Evolutionary conservation across 2,113 vertebrate genomes (phyloP), one percentile per base, ranked within the genome.

Genomic region (Pomatostomus ruficeps): DNA sequence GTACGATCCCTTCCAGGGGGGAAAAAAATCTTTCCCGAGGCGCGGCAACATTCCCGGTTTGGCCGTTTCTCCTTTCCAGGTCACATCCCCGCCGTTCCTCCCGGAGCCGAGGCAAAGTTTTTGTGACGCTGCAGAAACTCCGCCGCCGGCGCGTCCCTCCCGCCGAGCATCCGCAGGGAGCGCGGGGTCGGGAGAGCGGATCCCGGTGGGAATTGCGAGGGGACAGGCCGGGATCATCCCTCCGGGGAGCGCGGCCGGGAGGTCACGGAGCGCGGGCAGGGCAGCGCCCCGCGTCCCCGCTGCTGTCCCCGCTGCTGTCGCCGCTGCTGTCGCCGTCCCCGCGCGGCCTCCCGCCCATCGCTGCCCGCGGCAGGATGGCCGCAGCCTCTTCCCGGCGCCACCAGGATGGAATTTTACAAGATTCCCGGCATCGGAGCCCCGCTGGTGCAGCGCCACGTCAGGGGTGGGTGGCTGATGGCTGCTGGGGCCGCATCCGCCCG

Each of bases 331-430:
- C 85, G 0, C 87, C n/a, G 2, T 58, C 3, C 1, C 35, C 3
- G 78, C n/a, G n/a, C n/a, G n/a, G n/a, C n/a, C 0, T 58, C 51
- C 77, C 24, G 26, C 22, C 89, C 81, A 52, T 46, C 70, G 59
- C 63, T 40, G 59, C 36, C 85, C 36, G 51, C 1, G 31, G n/a
- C n/a, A n/a, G n/a, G n/a, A n/a, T n/a, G n/a, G 95, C 87, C 54
- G 93, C 73, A 61, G 73, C 80, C 77, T 79, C 86, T 59, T 67
- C 78, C 75, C 7, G n/a, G n/a, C n/a, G n/a, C n/a, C n/a, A n/a
- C n/a, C n/a, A n/a, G n/a, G n/a, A n/a, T n/a, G 95, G 96, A 94
- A 97, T 96, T 96, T 95, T 94, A 96, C 96, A 95, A 91, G 92
- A 71, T 93, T 93, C 79, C 23, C 95, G n/a, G 46, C 59, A 57